Evolutionary conservation across 2,888 invertebrate genomes (phyloP), one percentile per base, ranked within the genome.

Genomic region (Petrolisthes cinctipes): DNA sequence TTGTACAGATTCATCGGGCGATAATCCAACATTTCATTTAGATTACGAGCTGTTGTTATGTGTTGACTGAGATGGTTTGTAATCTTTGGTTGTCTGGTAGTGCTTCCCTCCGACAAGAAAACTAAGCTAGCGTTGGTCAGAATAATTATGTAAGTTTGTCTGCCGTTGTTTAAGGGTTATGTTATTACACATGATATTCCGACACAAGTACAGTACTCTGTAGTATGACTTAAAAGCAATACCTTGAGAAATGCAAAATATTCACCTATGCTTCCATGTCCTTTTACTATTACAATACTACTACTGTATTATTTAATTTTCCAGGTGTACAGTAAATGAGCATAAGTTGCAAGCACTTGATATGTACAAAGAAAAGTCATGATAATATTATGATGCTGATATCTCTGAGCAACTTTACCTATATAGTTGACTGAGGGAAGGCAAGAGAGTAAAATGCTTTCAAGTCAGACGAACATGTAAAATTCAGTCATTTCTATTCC

Each of bases 291-390:
- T 37, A 37, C 37, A 37, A 37, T 37, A 37, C 56, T 86, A 83
- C 56, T 82, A 82, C 71, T 68, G 78, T 79, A 57, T 83, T 83
- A 79, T 83, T 83, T 61, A 71, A 83, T 83, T 78, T 87, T 83
- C 75, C 79, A 84, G 81, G 81, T 84, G 84, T 87, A 87, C 83
- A 87, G 83, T 87, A 81, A 83, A 84, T 76, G 83, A 83, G 84
- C 84, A 87, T 87, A 23, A 57, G 84, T 83, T 87, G 81, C 84
- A 87, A 87, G 87, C 87, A 87, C 87, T 87, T 87, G 87, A 87
- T 84, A 87, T 87, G 87, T 87, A 87, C 87, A 87, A 87, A 86
- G 68, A 86, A 83, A 71, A 87, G 56, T 73, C 84, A 84, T 82
- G 81, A 87, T 87, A 84, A 79, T 87, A 79, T 84, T 80, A 73